phyloP scores from a whole-genome alignment of 1,140 invertebrate species.

The Trachymyrmex cornetzi region DNA sequence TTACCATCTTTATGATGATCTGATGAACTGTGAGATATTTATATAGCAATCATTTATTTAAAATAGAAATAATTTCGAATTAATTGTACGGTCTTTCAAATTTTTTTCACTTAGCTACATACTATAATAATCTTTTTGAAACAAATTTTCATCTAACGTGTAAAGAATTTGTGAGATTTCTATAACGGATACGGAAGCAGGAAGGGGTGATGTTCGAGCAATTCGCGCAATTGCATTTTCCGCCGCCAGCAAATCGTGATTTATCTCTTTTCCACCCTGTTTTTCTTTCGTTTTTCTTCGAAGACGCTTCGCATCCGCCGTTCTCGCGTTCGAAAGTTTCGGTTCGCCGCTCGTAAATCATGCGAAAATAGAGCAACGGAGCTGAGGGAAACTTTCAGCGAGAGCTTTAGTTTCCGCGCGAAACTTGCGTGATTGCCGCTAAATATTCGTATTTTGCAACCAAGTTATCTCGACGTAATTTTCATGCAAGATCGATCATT shows the following conservation, averaged over 20 bases:
- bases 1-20: too few species aligned
- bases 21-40: not conserved
- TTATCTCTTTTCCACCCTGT: not conserved
- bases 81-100: not conserved
- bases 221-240: conserved; percentile 36
- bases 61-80: conserved; percentile 1
- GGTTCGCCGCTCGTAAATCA: conserved; percentile 48
- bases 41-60: not conserved
- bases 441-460: conserved; percentile 48
- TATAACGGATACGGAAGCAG: conserved; percentile 11
- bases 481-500: conserved; percentile 32
- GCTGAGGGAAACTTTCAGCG: conserved; percentile 17
- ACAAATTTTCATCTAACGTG: not conserved
- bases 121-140: not conserved
- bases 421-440: conserved; percentile 32
- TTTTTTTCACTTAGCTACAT: not conserved
- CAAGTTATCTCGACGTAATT: conserved; percentile 25
- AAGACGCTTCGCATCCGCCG: conserved; percentile 17
- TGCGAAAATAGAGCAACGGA: conserved; percentile 32
- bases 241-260: conserved; percentile 20
- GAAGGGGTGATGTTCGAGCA: conserved; percentile 2
- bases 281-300: conserved; percentile 21
- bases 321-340: conserved; percentile 44
- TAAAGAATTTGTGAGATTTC: not conserved
- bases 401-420: conserved; percentile 25